Evolutionary conservation across 2,888 invertebrate species (phyloP), one percentile per base, ranked within the genome.

Genomic region (Julus scanicus): DNA sequence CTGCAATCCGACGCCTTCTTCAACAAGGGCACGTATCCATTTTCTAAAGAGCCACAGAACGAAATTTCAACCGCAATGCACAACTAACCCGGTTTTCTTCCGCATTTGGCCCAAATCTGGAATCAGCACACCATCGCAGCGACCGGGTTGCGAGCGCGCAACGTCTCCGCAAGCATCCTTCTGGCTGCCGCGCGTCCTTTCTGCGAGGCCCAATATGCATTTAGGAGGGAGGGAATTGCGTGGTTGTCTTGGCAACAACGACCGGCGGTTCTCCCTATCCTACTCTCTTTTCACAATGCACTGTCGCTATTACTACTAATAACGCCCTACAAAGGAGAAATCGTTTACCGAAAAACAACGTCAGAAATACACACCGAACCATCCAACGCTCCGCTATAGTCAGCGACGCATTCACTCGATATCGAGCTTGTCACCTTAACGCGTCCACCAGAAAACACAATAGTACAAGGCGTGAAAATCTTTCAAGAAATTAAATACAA

Each of bases 291-390:
- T 17, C 63, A 63, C 63, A 63, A 63, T 63, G 17, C 53, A 53
- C 53, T 15, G 53, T 15, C 15, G 53, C 53, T 53, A 53, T 53
- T 53, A 53, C 53, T 15, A n/a, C 63, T 63, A 63, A 63, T 63
- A 63, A 63, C 63, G 63, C 63, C 63, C n/a, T n/a, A 63, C 63
- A n/a, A 63, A 63, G 3, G 63, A 13, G n/a, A 63, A 63, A 63
- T 17, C 63, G 63, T 63, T 63, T 63, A 63, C 63, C 63, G 63
- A 63, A 63, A 63, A 63, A 63, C 63, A 53, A 53, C 53, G 53
- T 9, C 53, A 15, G 44, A 44, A 44, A 44, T 44, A 3, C 53
- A 53, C 53, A 15, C 53, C 2, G 53, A 53, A 53, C 11, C 6
- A 44, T 44, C 44, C 44, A 44, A 44, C 6, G 44, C 44, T n/a